Evolutionary conservation across 2,888 invertebrate genomes (phyloP), one percentile per base, ranked within the genome.

Genomic region (Anodontia alba): DNA sequence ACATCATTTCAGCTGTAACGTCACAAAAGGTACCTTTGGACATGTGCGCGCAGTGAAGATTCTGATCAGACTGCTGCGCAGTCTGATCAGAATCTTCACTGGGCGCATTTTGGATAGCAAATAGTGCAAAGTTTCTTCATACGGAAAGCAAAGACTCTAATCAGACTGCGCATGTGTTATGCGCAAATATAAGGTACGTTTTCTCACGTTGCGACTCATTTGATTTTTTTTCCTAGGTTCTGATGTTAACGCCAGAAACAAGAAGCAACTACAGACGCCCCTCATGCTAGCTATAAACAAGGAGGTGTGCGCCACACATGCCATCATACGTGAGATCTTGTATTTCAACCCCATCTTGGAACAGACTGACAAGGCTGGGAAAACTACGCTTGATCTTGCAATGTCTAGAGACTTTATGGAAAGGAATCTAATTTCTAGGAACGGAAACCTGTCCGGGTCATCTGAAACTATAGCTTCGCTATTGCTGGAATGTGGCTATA

Each of bases 401-500:
- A 84, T 84, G 43, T 31, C 81, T 29, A 74, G 81, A 51, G 84
- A 84, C 23, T 80, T 81, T 23, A 42, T 42, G 0, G 54, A 66
- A n/a, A 70, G 79, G 5, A 51, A n/a, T 62, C 20, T 70, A 15
- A 23, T 46, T 33, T 68, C 67, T 26, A 54, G 15, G n/a, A 15
- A 62, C 23, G 26, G 36, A 49, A 68, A 38, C n/a, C 31, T 36
- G 10, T 15, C 54, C 12, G 76, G 76, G 8, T 12, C 54, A 26
- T 12, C 29, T 1, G 76, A 78, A 15, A 77, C 84, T 0, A 42
- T 84, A 12, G 81, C 81, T 0, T 72, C 79, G 17, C 62, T 84
- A 20, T 33, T 84, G n/a, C 49, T 84, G 26, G 84, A 81, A 49
- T 84, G 84, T 54, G 84, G 84, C 2, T 84, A 84, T 42, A 81